A percentile compares a stretch with the other conserved stretches of the same genome.
Evolutionary conservation across 2,113 vertebrate species (phyloP).

Genomic region (Stigmatopora argus): DNA sequence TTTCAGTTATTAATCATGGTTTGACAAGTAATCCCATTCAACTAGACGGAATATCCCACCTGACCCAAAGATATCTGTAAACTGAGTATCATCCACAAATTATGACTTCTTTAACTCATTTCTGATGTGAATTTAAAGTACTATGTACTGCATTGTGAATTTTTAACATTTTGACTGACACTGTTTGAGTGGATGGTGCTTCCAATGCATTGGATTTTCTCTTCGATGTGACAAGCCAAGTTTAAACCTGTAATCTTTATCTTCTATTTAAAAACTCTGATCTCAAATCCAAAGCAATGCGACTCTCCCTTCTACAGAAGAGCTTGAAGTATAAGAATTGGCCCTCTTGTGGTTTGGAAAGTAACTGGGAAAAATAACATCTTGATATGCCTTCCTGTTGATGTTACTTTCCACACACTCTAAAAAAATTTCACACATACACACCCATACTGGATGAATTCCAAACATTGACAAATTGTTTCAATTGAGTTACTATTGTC

Average conservation of each 20-base stretch:
- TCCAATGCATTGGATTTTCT: not conserved
- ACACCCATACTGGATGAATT: not conserved
- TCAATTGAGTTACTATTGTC: not conserved
- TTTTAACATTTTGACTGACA: too few species aligned
- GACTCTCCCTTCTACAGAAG: not conserved
- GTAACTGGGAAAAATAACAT: not conserved
- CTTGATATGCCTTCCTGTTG: not conserved
- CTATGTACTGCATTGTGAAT: too few species aligned
- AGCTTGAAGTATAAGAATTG: not conserved
- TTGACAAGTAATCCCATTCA: too few species aligned
- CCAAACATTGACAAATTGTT: not conserved
- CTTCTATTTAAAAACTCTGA: not conserved
- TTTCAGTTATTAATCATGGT: too few species aligned
- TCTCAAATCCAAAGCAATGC: not conserved
- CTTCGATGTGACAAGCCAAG: not conserved
- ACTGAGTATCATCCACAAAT: too few species aligned
- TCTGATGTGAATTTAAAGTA: too few species aligned
- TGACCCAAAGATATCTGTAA: too few species aligned
- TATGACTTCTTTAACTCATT: too few species aligned
- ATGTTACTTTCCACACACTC: not conserved
- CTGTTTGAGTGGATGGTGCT: not conserved
- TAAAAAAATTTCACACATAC: not conserved
- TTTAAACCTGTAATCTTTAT: not conserved
- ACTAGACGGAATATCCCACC: too few species aligned
- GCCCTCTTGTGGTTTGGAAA: too few species aligned